phyloP scores from a whole-genome alignment of 2,888 invertebrate species.

The Acronicta aceris region DNA sequence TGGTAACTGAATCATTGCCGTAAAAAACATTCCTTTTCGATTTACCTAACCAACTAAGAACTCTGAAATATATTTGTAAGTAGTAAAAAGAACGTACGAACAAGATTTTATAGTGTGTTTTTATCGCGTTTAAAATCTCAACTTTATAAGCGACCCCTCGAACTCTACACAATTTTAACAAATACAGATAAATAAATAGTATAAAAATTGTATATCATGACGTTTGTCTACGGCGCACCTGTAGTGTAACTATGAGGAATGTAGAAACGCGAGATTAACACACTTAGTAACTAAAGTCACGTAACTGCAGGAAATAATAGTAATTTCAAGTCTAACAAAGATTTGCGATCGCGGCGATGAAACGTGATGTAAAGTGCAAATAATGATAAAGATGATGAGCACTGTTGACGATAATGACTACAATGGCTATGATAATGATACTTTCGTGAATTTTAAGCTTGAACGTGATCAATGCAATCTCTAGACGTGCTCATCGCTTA shows the following conservation, averaged over 20 bases:
- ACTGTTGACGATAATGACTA: conserved; percentile 54
- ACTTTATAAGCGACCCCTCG: conserved; percentile 60
- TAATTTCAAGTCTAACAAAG: conserved; percentile 55
- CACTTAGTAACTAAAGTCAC: conserved; percentile 58
- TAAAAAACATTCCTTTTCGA: conserved; percentile 39
- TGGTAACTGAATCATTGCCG: conserved; percentile 41
- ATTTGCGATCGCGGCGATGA: conserved; percentile 60
- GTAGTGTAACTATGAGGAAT: conserved; percentile 60
- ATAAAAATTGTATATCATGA: conserved; percentile 57
- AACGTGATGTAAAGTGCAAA: conserved; percentile 64
- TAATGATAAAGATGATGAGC: conserved; percentile 62
- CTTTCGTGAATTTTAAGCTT: conserved; percentile 58
- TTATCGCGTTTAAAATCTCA: conserved; percentile 26
- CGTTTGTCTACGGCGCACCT: conserved; percentile 62
- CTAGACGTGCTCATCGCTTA: conserved; percentile 56
- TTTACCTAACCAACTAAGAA: conserved; percentile 30
- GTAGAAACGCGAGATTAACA: conserved; percentile 48
- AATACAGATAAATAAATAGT: conserved; percentile 64
- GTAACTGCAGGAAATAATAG: conserved; percentile 61
- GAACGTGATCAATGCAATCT: conserved; percentile 57
- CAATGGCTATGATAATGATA: conserved; percentile 54
- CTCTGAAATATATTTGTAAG: conserved; percentile 17
- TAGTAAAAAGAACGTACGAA: neutral
- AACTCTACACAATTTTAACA: conserved; percentile 56
- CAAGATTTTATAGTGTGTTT: conserved; percentile 11